Conservation (phyloP, 2,888 invertebrate genomes). For the Teleiodes luculella region DNA sequence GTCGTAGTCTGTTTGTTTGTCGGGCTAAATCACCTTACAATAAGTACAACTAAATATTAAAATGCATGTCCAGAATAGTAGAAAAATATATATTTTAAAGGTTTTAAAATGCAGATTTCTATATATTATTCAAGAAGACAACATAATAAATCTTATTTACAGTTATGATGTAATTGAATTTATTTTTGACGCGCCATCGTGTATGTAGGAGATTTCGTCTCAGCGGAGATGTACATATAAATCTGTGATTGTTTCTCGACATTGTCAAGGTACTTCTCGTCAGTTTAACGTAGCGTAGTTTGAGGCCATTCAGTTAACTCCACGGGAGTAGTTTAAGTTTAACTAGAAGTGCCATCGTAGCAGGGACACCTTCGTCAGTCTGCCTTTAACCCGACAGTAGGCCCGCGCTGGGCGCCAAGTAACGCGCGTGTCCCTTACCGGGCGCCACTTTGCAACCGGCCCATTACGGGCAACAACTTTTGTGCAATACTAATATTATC, state of each 20-base stretch:
- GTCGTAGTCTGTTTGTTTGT: constrained; percentile 48
- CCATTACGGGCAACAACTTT: constrained; percentile 1
- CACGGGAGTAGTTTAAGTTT: constrained; percentile 52
- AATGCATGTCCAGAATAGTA: constrained; percentile 68
- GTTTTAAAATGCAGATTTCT: constrained; percentile 69
- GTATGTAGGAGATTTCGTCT: constrained; percentile 32
- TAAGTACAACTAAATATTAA: constrained; percentile 70
- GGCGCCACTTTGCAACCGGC: constrained; percentile 29
- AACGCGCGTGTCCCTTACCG: too few relatives aligned
- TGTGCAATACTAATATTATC: background rate
- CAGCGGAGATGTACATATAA: constrained; percentile 33
- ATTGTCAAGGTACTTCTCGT: constrained; percentile 56
- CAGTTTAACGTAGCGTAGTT: constrained; percentile 30
- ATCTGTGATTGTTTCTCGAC: constrained; percentile 63
- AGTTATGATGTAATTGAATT: constrained; percentile 52
- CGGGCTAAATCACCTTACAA: constrained; percentile 66
- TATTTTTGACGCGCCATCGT: constrained; percentile 45
- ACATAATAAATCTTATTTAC: constrained; percentile 74
- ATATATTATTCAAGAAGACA: constrained; percentile 71
- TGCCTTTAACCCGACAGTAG: constrained; percentile 14
- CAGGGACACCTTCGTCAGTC: constrained; percentile 16
- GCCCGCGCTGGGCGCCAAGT: constrained; percentile 38
- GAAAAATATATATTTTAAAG: constrained; percentile 66
- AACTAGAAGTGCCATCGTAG: constrained; percentile 69
- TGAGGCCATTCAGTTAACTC: constrained; percentile 18